These are phyloP conservation scores for Nanorana parkeri DNA, from an alignment of 2,113 vertebrate species.

Conservation along the genomic window DNA sequence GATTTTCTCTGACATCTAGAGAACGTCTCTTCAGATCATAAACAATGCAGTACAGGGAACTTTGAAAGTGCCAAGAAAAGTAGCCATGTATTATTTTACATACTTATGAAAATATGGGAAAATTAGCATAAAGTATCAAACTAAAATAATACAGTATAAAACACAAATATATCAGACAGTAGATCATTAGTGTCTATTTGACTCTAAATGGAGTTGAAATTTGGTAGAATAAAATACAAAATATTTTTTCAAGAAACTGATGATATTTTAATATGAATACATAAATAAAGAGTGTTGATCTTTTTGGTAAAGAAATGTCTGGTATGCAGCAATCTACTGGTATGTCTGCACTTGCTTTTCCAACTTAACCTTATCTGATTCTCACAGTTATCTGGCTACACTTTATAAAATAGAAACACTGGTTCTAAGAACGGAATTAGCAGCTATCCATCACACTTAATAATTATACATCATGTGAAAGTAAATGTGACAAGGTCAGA, in stretches of 20 bases:
- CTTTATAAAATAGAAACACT: conserved; percentile 44
- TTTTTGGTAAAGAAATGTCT: conserved; percentile 54
- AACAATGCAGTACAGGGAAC: too few species aligned
- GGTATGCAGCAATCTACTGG: conserved; percentile 50
- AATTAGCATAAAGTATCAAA: conserved; percentile 10
- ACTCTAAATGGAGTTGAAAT: conserved; percentile 39
- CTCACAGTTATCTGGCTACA: conserved; percentile 53
- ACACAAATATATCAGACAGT: conserved; percentile 4
- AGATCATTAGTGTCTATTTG: conserved; percentile 1
- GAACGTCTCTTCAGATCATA: too few species aligned
- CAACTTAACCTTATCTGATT: conserved; percentile 46
- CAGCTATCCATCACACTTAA: conserved; percentile 54
- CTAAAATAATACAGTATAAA: neutral
- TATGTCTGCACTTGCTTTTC: conserved; percentile 47
- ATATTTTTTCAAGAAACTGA: conserved; percentile 34
- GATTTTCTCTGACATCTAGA: too few species aligned
- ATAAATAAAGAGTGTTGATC: conserved; percentile 50
- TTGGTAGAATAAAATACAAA: conserved; percentile 26
- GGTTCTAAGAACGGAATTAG: conserved; percentile 40
- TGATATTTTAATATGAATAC: conserved; percentile 36
- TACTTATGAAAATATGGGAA: neutral
- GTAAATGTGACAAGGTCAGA: conserved; percentile 5
- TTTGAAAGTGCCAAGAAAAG: neutral
- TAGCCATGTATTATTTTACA: neutral
- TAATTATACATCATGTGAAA: conserved; percentile 16